phyloP scores from a whole-genome alignment of 2,797 vertebrate genomes.

The Microhierax caerulescens region DNA sequence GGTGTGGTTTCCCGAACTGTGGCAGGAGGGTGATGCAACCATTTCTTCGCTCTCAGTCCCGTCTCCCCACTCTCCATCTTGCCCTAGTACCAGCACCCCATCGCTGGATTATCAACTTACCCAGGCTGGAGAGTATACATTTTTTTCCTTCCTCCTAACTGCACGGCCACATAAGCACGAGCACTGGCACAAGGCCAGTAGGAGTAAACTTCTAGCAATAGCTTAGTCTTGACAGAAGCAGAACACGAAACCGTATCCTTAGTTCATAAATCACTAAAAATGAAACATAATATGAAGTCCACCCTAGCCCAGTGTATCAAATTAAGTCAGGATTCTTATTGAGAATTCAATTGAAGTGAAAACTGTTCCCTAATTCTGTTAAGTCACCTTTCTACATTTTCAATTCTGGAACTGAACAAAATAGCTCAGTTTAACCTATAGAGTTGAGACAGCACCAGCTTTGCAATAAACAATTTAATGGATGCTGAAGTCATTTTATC shows the following conservation, averaged over 20 bases:
- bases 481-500: neutral
- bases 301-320: neutral
- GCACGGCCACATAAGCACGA: accelerated
- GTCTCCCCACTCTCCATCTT: neutral
- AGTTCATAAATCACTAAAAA: neutral
- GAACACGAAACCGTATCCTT: neutral
- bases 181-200: neutral
- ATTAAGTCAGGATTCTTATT: neutral
- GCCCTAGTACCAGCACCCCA: neutral
- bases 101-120: neutral
- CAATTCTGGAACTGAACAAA: neutral
- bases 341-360: neutral
- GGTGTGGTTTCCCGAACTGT: neutral
- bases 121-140: neutral
- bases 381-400: neutral
- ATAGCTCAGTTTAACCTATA: neutral
- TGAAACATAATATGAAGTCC: neutral
- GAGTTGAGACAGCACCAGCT: neutral
- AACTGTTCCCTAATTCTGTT: neutral
- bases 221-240: neutral
- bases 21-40: neutral
- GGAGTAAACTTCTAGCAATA: neutral
- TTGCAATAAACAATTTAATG: neutral
- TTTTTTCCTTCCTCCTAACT: neutral
- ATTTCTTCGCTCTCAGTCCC: neutral